These are phyloP conservation scores for Drosophila eugracilis DNA, from an alignment of 1,140 invertebrate species.

Conservation along the genomic window DNA sequence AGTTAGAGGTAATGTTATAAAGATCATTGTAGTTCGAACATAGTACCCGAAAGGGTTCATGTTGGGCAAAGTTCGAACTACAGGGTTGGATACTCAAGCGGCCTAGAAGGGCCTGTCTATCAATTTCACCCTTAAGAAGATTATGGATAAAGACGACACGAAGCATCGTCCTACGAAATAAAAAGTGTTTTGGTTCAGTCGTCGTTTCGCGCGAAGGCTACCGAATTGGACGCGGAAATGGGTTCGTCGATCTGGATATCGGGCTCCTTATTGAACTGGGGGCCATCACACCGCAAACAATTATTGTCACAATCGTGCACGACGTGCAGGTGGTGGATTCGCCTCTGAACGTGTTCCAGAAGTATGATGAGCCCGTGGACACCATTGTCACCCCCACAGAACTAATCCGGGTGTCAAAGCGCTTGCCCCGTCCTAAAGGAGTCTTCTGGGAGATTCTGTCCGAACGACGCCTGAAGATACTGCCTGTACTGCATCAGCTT, in stretches of 20 bases:
- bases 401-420: slow-evolving; percentile 87
- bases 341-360: slow-evolving; percentile 89
- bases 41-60: too few species aligned
- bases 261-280: slow-evolving; percentile 92
- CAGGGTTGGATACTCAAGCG: too few species aligned
- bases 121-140: too few species aligned
- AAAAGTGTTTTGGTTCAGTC: slow-evolving; percentile 93
- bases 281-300: slow-evolving; percentile 89
- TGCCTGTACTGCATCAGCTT: slow-evolving; percentile 89
- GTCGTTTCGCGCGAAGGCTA: slow-evolving; percentile 92
- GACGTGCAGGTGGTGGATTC: slow-evolving; percentile 92
- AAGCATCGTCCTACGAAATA: too few species aligned
- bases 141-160: too few species aligned
- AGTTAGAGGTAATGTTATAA: too few species aligned
- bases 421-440: slow-evolving; percentile 88
- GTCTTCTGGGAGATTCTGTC: slow-evolving; percentile 92
- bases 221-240: slow-evolving; percentile 94
- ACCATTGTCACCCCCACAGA: slow-evolving; percentile 93
- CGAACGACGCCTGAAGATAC: slow-evolving; percentile 88
- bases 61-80: too few species aligned
- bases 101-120: too few species aligned
- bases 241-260: slow-evolving; percentile 93
- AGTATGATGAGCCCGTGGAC: slow-evolving; percentile 93
- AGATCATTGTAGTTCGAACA: too few species aligned
- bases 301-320: slow-evolving; percentile 93